Evolutionary conservation across 2,113 vertebrate species (phyloP).

Genomic region (Casuarius casuarius): DNA sequence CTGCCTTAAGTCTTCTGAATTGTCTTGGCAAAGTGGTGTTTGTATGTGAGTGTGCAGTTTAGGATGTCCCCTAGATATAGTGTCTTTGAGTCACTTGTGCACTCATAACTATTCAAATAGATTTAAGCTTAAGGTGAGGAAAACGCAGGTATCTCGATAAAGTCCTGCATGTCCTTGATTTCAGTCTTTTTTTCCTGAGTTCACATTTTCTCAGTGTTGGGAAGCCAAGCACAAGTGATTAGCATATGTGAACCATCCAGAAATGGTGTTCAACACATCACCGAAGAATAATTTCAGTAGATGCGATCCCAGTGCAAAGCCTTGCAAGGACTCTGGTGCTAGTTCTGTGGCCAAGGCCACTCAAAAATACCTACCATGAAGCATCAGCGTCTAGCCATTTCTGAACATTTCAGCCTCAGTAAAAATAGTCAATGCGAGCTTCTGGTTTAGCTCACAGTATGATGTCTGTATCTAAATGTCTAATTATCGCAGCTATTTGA

Average conservation of each 20-base stretch:
- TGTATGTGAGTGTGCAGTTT: accelerated
- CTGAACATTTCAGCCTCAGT: accelerated
- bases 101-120: accelerated
- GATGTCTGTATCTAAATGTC: accelerated
- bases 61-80: background rate
- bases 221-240: background rate
- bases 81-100: background rate
- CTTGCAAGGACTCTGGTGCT: background rate
- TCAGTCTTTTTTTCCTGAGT: background rate
- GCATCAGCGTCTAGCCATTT: background rate
- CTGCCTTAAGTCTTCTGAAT: background rate
- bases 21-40: background rate
- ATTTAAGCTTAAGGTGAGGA: background rate
- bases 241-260: background rate
- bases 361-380: too few species aligned
- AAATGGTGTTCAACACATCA: accelerated
- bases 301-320: accelerated
- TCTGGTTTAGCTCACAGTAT: background rate
- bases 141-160: background rate
- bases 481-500: background rate
- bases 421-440: background rate
- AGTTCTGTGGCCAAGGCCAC: background rate
- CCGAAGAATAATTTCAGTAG: background rate
- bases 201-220: background rate
- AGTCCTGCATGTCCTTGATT: background rate